A percentile compares a stretch with the other conserved stretches of the same genome.
phyloP scores from a whole-genome alignment of 2,888 invertebrate species.

The Drosophila buzzatii region DNA sequence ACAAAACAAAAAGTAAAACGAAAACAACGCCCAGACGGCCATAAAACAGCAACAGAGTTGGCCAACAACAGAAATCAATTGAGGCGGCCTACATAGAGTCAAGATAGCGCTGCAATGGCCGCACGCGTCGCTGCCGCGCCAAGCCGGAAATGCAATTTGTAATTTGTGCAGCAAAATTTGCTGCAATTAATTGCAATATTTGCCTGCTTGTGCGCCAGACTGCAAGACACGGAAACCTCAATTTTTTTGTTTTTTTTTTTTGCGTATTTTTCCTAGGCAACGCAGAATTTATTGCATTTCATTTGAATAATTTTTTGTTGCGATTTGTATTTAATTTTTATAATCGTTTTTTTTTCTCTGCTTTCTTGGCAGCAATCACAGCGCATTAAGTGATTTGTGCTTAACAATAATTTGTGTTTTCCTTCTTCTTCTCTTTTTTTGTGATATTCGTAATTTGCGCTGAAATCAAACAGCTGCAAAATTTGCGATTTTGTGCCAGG shows the following conservation, averaged over 20 bases:
- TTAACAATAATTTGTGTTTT: constrained; percentile 62
- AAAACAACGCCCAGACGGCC: constrained; percentile 40
- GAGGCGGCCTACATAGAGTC: constrained; percentile 11
- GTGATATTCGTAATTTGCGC: constrained; percentile 69
- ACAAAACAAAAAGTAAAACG: background rate
- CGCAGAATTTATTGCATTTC: constrained; percentile 72
- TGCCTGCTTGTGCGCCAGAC: constrained; percentile 65
- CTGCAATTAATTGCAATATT: constrained; percentile 71
- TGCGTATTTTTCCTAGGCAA: constrained; percentile 33
- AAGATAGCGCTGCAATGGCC: constrained; percentile 31
- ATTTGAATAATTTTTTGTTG: constrained; percentile 32
- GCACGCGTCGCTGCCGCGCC: constrained; percentile 65
- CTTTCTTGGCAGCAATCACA: constrained; percentile 48
- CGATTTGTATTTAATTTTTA: constrained; percentile 24
- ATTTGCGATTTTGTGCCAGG: constrained; percentile 51
- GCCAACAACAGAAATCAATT: background rate
- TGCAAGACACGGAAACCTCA: constrained; percentile 76
- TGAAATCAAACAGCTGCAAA: constrained; percentile 79
- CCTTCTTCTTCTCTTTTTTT: constrained; percentile 20
- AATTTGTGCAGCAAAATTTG: constrained; percentile 68
- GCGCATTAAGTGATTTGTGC: constrained; percentile 74
- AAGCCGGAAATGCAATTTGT: constrained; percentile 81
- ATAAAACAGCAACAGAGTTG: constrained; percentile 36
- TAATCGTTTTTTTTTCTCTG: constrained; percentile 5
- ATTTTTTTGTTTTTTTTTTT: constrained; percentile 30